Percentiles rank a stretch among this genome's conserved stretches.
Evolutionary conservation across 2,113 vertebrate species (phyloP).

Genomic region (Anoura caudifer): DNA sequence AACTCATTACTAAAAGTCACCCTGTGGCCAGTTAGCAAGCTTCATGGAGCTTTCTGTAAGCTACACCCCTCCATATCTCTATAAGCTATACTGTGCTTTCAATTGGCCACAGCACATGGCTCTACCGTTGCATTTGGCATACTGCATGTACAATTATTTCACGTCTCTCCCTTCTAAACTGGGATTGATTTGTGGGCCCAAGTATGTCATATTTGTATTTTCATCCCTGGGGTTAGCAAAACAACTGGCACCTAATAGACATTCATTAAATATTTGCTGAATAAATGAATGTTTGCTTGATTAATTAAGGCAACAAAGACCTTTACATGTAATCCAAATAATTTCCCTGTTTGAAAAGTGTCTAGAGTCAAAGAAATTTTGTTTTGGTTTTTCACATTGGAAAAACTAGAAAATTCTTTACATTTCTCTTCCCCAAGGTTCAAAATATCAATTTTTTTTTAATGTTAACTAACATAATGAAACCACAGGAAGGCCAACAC

Average conservation of each 20-base stretch:
- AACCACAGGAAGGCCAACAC: neutral
- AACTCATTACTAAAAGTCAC: neutral
- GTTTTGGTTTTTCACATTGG: neutral
- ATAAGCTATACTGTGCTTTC: neutral
- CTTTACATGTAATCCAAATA: neutral
- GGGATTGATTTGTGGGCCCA: neutral
- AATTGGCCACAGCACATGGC: neutral
- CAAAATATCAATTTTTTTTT: neutral
- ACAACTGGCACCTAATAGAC: neutral
- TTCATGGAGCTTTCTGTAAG: neutral
- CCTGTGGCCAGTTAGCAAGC: neutral
- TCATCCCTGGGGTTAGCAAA: neutral
- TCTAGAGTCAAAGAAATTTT: neutral
- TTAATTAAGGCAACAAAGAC: neutral
- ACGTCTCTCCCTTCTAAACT: neutral
- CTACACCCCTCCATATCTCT: neutral
- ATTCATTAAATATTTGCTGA: conserved; percentile 18
- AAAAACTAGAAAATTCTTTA: conserved; percentile 22
- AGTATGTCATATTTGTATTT: neutral
- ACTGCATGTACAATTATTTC: neutral
- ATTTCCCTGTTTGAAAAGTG: conserved; percentile 15
- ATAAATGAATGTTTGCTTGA: neutral
- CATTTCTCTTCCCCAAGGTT: conserved; percentile 3
- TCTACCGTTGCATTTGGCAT: neutral
- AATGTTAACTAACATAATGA: neutral